Conservation (phyloP, 1,140 invertebrate genomes). For the Penaeus indicus region DNA sequence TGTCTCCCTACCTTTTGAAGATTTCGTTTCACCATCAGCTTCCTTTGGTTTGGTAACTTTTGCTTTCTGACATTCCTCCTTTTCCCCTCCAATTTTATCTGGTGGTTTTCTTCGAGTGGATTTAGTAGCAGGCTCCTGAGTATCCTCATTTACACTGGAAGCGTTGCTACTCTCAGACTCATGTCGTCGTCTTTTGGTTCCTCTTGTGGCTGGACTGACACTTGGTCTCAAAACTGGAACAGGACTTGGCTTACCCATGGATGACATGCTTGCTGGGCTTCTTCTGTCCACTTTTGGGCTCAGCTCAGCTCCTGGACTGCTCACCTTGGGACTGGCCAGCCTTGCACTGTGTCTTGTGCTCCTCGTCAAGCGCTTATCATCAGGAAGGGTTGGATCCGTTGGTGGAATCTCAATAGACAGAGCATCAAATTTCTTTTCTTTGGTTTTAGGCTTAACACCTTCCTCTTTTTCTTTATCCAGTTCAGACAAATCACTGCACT, state of each 20-base stretch:
- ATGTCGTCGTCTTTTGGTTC: conserved; percentile 61
- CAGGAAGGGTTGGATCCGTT: conserved; percentile 50
- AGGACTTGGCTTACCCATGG: conserved; percentile 63
- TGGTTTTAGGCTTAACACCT: conserved; percentile 49
- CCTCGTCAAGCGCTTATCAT: conserved; percentile 64
- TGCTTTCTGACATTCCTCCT: background rate
- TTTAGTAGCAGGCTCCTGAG: conserved; percentile 46
- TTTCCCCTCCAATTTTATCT: conserved; percentile 50
- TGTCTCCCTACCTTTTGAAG: background rate
- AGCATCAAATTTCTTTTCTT: conserved; percentile 64
- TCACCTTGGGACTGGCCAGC: conserved; percentile 65
- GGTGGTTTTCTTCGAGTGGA: conserved; percentile 51
- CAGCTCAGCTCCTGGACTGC: conserved; percentile 62
- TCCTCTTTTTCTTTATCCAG: conserved; percentile 57
- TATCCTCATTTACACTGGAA: conserved; percentile 55
- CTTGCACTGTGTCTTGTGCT: conserved; percentile 64
- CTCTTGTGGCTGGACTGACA: conserved; percentile 62
- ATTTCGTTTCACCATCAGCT: background rate
- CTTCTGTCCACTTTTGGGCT: conserved; percentile 61
- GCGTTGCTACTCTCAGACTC: conserved; percentile 60
- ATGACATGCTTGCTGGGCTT: conserved; percentile 64
- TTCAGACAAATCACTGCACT: conserved; percentile 39
- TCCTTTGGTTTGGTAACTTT: background rate
- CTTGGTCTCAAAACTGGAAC: conserved; percentile 58
- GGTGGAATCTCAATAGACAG: conserved; percentile 65